Percentiles rank a stretch among this genome's conserved stretches.
Evolutionary conservation across 64 coral and sea anemone species (phyloP).

Genomic region (Montipora efflorescens): DNA sequence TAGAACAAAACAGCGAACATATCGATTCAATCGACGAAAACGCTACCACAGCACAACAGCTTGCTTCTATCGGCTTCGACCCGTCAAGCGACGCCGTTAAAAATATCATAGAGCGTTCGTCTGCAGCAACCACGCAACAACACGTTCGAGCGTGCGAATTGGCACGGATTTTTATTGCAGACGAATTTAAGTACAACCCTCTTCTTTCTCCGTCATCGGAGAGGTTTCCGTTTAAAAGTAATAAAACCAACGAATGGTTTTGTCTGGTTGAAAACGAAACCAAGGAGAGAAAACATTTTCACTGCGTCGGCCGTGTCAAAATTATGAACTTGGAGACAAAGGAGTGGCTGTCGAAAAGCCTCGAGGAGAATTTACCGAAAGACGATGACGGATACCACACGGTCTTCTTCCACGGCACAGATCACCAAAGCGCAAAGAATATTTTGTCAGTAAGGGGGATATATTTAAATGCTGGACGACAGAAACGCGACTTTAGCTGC

Average conservation of each 20-base stretch:
- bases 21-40: not conserved
- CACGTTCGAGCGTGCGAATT: slow-evolving; percentile 40
- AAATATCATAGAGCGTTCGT: slow-evolving; percentile 7
- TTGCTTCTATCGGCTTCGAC: slow-evolving; percentile 22
- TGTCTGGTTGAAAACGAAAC: not conserved
- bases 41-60: not conserved
- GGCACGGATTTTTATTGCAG: slow-evolving; percentile 4
- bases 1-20: not conserved
- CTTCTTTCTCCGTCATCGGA: not conserved
- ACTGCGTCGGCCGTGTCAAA: not conserved
- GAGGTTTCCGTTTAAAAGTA: not conserved
- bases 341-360: not conserved
- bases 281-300: not conserved
- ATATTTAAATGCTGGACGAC: slow-evolving; percentile 7
- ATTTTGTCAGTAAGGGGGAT: slow-evolving; percentile 68
- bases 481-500: slow-evolving; percentile 44
- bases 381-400: not conserved
- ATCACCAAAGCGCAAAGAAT: slow-evolving; percentile 31
- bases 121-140: not conserved
- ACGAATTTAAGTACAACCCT: slow-evolving; percentile 55
- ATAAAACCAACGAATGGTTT: not conserved
- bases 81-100: not conserved
- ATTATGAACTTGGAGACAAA: not conserved
- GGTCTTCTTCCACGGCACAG: slow-evolving; percentile 18
- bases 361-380: not conserved